Percentiles rank a stretch among this genome's conserved stretches.
Conservation (phyloP, 2,888 invertebrate species). For the Acrobasis consociella region DNA sequence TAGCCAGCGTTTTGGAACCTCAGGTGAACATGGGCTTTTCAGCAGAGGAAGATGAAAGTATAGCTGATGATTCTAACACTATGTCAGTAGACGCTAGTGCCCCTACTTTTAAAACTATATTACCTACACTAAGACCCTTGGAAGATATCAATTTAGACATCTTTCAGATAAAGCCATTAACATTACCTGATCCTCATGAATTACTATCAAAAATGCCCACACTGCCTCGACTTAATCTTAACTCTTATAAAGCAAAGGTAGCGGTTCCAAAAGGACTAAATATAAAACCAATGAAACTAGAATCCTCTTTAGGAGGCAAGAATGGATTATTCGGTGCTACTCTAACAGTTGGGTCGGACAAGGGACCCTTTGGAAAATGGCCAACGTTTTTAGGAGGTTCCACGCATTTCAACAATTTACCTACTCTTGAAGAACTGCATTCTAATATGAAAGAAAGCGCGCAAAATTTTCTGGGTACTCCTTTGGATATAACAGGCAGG, state of each 20-base stretch:
- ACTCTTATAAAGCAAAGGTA: constrained; percentile 51
- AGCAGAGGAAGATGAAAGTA: constrained; percentile 30
- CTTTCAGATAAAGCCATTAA: constrained; percentile 45
- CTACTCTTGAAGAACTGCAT: constrained; percentile 42
- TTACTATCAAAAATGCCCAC: constrained; percentile 36
- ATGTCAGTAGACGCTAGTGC: constrained; percentile 46
- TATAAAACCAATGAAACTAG: constrained; percentile 48
- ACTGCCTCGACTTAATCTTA: constrained; percentile 39
- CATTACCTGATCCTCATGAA: constrained; percentile 27
- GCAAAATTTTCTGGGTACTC: constrained; percentile 39
- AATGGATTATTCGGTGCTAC: constrained; percentile 42
- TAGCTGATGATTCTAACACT: constrained; percentile 33
- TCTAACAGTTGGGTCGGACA: constrained; percentile 40
- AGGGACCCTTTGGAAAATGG: constrained; percentile 6
- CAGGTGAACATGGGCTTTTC: constrained; percentile 7
- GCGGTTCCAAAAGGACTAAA: constrained; percentile 48
- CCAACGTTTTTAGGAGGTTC: constrained; percentile 27
- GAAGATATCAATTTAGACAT: constrained; percentile 49
- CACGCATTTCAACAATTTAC: constrained; percentile 33
- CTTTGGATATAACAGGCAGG: constrained; percentile 35
- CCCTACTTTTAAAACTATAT: constrained; percentile 33
- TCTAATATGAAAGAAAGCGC: constrained; percentile 36
- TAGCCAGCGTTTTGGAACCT: not conserved
- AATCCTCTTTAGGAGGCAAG: constrained; percentile 44
- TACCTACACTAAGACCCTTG: constrained; percentile 38